Base-by-base conservation (phyloP, 2,888 invertebrate genomes). In the Dermolepida albohirtum region DNA sequence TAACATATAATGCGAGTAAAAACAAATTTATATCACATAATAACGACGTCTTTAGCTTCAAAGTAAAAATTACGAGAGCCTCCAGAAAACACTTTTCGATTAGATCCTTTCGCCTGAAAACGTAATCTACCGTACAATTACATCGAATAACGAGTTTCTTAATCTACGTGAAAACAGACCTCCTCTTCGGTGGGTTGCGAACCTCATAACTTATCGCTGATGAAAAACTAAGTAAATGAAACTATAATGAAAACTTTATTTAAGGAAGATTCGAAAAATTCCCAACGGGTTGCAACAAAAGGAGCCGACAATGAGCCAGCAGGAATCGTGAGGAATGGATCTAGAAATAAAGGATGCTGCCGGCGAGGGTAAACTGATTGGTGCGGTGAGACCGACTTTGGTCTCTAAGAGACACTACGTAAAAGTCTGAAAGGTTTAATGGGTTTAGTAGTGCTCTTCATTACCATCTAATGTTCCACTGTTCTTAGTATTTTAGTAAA, bases 191-290 rank as follows among this genome's bases (percentile, higher is more conserved):
- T n/a, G 17, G 17, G 14, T 22, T 50, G 27, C 27, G 17, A 22
- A 10, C 51, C 34, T 22, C 22, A 12, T 40, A 47, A 41, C 16
- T 51, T 34, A 59, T 27, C 27, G 27, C 12, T 52, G 29, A 44
- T 41, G 43, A 22, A 40, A 11, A 52, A 41, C 43, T 16, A 55
- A 40, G 41, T 65, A 71, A 71, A 68, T 70, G 54, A 59, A 74
- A 73, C 70, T 71, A 74, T 74, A 77, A 77, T 76, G 75, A 75
- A 75, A 77, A 75, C 73, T 76, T 76, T 72, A 74, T 73, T 69
- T 71, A 73, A 73, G 70, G 71, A 72, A 74, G 39, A 34, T 16
- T 73, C 72, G 74, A 73, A 72, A 73, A 72, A 75, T 76, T 75
- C 76, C 76, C 74, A 72, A 57, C 54, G 73, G 57, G 12, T 22